These are phyloP conservation scores for Andrena trimmerana DNA, from an alignment of 2,888 invertebrate genomes.

Conservation along the genomic window DNA sequence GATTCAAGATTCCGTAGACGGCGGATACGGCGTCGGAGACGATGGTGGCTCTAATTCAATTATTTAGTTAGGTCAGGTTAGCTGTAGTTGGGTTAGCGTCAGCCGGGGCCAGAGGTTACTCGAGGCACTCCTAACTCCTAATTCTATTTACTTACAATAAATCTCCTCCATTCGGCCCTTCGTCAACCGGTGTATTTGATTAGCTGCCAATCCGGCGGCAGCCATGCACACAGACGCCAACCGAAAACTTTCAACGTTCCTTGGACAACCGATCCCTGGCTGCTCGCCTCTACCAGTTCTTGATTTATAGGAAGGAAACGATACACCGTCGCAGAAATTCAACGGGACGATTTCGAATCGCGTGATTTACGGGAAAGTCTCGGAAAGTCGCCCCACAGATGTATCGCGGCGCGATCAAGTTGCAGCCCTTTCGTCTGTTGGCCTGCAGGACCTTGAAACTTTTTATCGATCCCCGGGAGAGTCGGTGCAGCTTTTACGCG, in stretches of 20 bases:
- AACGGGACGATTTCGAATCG: conserved; percentile 1
- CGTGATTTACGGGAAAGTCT: conserved; percentile 43
- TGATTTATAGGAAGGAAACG: conserved; percentile 39
- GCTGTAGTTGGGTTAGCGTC: conserved; percentile 72
- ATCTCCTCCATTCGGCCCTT: conserved; percentile 66
- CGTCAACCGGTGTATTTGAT: conserved; percentile 60
- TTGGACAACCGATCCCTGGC: conserved; percentile 5
- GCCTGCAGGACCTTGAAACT: conserved; percentile 37
- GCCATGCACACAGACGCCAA: not conserved
- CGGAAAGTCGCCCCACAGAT: conserved; percentile 37
- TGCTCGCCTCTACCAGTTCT: conserved; percentile 9
- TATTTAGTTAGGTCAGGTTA: conserved; percentile 77
- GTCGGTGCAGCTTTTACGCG: conserved; percentile 12
- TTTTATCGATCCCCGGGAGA: conserved; percentile 21
- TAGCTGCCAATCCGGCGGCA: conserved; percentile 55
- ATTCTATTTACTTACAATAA: conserved; percentile 79
- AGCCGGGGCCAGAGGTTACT: conserved; percentile 73
- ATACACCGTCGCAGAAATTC: conserved; percentile 31
- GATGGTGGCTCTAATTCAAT: conserved; percentile 73
- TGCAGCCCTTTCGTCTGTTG: conserved; percentile 2
- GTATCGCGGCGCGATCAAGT: not conserved
- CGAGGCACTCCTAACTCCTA: conserved; percentile 75
- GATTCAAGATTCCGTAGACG: conserved; percentile 37
- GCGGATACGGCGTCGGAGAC: conserved; percentile 42
- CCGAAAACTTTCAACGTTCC: conserved; percentile 33